phyloP scores from a whole-genome alignment of 2,113 vertebrate species.

The Eonycteris spelaea region DNA sequence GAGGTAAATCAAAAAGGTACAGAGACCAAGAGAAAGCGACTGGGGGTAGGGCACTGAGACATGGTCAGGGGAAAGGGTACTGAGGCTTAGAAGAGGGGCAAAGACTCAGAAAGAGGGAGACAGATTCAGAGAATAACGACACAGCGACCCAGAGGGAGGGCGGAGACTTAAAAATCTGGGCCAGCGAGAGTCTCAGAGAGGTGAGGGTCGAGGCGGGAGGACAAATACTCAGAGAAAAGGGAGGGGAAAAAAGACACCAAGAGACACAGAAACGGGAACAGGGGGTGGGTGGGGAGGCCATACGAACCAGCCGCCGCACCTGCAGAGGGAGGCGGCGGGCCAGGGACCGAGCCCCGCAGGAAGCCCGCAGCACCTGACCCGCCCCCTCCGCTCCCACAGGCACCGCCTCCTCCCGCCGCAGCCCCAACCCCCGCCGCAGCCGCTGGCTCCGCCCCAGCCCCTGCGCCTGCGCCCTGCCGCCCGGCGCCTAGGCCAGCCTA shows the following conservation, averaged over 20 bases:
- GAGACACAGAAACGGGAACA: conserved; percentile 22
- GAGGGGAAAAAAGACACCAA: neutral
- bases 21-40: conserved; percentile 56
- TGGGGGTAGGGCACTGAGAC: neutral
- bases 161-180: neutral
- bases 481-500: neutral
- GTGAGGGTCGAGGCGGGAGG: conserved; percentile 58
- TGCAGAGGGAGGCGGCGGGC: conserved; percentile 44
- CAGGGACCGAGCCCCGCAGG: neutral
- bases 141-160: neutral
- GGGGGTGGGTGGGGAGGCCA: neutral
- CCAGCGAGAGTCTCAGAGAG: neutral
- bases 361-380: conserved; percentile 29
- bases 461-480: neutral
- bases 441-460: conserved; percentile 82
- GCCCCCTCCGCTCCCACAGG: conserved; percentile 47
- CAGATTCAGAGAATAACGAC: conserved; percentile 22
- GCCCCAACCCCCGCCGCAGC: conserved; percentile 78
- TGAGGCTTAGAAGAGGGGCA: neutral
- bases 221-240: conserved; percentile 38
- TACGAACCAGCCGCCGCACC: conserved; percentile 43
- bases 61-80: neutral
- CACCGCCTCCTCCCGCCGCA: conserved; percentile 55
- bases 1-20: neutral
- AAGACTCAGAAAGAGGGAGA: neutral